Evolutionary conservation across 2,113 vertebrate species (phyloP), one percentile per base, ranked within the genome.

Genomic region (Glaucomys volans): DNA sequence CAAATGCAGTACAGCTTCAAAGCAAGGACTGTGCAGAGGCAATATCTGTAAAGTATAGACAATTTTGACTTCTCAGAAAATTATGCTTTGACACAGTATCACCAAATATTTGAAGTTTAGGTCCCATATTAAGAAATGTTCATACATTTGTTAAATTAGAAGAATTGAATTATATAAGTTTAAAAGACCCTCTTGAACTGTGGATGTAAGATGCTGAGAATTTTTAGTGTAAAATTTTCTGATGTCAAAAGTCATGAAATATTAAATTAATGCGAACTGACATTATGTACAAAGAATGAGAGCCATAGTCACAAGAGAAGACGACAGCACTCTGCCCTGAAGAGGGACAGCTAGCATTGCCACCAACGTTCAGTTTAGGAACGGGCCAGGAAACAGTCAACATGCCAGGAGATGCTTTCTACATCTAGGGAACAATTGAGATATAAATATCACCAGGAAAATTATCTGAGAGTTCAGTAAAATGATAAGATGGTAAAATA

Each of bases 141-240:
- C 50, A 47, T 0, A 37, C 0, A 35, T 16, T 1, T 57, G 3
- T 69, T 54, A 90, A 71, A 66, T 69, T 71, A 84, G 18, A 92
- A 50, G 13, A 4, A 24, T 18, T 2, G 3, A 30, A 18, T 86
- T 35, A 66, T 37, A 24, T 4, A 84, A 62, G 16, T 7, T 28
- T 40, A 50, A 37, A 76, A 35, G 6, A 69, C 1, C 7, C 30
- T 87, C 42, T 90, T 24, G 50, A 87, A 50, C 11, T 59, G 30
- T 4, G 24, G 24, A 35, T 76, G 2, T 32, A 28, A 62, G 12
- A 80, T 69, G 32, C 22, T 28, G 5, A 93, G 8, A 72, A 47
- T 67, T 57, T 95, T 71, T 30, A 66, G 2, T 57, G 59, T 10
- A 89, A 96, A 71, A 30, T 44, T 37, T 79, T 59, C 35, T 37